These are phyloP conservation scores for Panzeria rudis DNA, from an alignment of 2,888 invertebrate species.

Conservation along the genomic window DNA sequence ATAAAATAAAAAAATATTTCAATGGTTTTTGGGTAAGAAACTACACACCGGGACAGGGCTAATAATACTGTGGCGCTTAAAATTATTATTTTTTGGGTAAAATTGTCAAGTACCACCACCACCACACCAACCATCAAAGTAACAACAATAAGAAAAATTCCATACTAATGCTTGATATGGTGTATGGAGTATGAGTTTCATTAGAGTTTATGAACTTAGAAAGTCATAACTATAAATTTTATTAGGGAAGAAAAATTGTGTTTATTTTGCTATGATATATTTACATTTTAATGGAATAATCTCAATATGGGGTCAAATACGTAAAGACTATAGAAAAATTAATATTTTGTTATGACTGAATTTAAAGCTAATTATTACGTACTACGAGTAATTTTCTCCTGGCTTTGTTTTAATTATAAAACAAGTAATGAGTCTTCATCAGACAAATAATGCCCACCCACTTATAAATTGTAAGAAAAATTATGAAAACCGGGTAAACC, in stretches of 20 bases:
- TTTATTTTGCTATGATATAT: constrained; percentile 65
- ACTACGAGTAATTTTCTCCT: constrained; percentile 21
- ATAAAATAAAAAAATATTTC: constrained; percentile 42
- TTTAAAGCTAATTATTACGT: constrained; percentile 56
- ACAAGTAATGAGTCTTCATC: constrained; percentile 4
- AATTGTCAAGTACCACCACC: constrained; percentile 48
- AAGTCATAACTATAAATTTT: constrained; percentile 79
- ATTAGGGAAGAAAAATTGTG: constrained; percentile 76
- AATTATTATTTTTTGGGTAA: constrained; percentile 21
- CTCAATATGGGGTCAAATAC: constrained; percentile 68
- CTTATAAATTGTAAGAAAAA: constrained; percentile 43
- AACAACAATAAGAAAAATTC: constrained; percentile 14
- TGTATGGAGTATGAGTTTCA: background rate
- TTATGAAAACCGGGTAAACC: background rate
- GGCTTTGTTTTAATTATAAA: constrained; percentile 55
- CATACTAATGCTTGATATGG: background rate
- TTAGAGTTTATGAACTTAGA: constrained; percentile 65
- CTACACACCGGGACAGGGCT: constrained; percentile 26
- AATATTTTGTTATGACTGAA: constrained; percentile 31
- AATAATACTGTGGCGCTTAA: constrained; percentile 50
- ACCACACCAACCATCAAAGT: constrained; percentile 9
- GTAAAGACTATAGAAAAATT: background rate
- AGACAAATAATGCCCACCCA: constrained; percentile 66
- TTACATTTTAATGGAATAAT: constrained; percentile 70
- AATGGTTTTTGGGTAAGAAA: constrained; percentile 46